phyloP scores from a whole-genome alignment of 2,888 invertebrate genomes.

The Sthenelais limicola region DNA sequence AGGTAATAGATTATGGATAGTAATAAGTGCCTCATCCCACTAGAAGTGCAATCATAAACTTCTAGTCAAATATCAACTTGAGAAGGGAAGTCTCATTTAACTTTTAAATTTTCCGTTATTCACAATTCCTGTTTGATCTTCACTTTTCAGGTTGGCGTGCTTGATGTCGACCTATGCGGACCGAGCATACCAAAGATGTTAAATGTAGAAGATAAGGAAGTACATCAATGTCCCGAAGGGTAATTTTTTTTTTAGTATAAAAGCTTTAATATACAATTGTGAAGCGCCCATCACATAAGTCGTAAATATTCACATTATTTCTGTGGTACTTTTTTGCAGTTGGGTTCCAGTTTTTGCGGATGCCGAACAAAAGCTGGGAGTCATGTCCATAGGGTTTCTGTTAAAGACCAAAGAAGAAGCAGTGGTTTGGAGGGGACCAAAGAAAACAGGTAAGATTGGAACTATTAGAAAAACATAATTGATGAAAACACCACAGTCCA shows the following conservation, averaged over 20 bases:
- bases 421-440: conserved; percentile 96
- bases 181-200: conserved; percentile 93
- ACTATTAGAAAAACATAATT: neutral
- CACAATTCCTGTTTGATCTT: too few species aligned
- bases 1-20: too few species aligned
- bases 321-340: conserved; percentile 69
- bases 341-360: conserved; percentile 96
- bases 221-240: conserved; percentile 92
- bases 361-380: conserved; percentile 83
- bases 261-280: neutral
- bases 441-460: conserved; percentile 84
- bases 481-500: neutral
- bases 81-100: too few species aligned
- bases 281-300: neutral
- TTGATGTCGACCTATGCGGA: conserved; percentile 96
- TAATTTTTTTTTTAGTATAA: conserved; percentile 48
- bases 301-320: neutral
- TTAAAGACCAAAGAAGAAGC: conserved; percentile 88
- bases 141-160: conserved; percentile 87
- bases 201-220: conserved; percentile 83
- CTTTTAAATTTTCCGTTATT: too few species aligned
- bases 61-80: too few species aligned
- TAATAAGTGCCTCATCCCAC: too few species aligned
- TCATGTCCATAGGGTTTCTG: conserved; percentile 97
- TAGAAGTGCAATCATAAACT: too few species aligned